phyloP scores from a whole-genome alignment of 1,140 invertebrate species.

The Hyles euphorbiae region DNA sequence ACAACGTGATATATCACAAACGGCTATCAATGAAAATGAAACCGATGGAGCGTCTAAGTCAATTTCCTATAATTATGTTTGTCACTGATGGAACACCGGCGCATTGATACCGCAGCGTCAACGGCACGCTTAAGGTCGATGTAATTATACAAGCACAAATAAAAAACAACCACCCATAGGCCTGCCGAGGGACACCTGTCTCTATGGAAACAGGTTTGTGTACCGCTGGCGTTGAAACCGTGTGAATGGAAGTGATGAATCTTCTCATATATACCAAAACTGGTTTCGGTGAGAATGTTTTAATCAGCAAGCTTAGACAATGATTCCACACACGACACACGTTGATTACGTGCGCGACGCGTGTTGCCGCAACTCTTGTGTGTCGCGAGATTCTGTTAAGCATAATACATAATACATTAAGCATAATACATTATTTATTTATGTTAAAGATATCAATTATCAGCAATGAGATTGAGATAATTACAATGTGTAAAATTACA shows the following conservation, averaged over 20 bases:
- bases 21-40: constrained; percentile 8
- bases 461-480: too few relatives aligned
- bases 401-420: too few relatives aligned
- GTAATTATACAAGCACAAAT: constrained; percentile 30
- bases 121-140: constrained; percentile 22
- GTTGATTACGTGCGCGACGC: background rate
- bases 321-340: constrained; percentile 1
- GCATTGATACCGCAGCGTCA: constrained; percentile 9
- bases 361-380: too few relatives aligned
- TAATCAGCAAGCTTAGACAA: constrained; percentile 21
- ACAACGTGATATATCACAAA: background rate
- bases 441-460: too few relatives aligned
- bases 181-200: constrained; percentile 43
- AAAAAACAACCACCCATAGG: constrained; percentile 25
- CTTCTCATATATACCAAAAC: constrained; percentile 51
- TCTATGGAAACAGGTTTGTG: constrained; percentile 54
- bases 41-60: constrained; percentile 10
- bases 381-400: too few relatives aligned
- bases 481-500: too few relatives aligned
- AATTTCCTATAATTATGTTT: constrained; percentile 15
- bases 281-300: constrained; percentile 38
- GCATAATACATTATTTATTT: too few relatives aligned
- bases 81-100: constrained; percentile 1
- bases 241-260: constrained; percentile 58
- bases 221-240: constrained; percentile 36